A percentile compares a stretch with the other conserved stretches of the same genome.
Evolutionary conservation across 2,797 vertebrate species (phyloP).

Genomic region (Gambelia wislizenii): DNA sequence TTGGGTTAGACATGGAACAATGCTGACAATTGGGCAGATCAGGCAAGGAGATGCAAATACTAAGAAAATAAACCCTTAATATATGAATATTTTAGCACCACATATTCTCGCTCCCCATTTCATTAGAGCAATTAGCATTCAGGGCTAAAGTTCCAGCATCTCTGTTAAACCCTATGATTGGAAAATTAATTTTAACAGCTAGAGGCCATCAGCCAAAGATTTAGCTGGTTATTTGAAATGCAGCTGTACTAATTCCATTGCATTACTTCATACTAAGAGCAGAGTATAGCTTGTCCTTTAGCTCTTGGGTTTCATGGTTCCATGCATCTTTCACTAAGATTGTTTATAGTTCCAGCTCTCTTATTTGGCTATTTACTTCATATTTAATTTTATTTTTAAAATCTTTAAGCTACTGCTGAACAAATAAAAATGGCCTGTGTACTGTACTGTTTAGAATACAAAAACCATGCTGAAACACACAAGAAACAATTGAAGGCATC

Average conservation of each 20-base stretch:
- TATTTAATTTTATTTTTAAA: neutral
- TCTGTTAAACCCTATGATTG: neutral
- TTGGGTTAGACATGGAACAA: constrained; percentile 15
- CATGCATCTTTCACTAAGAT: neutral
- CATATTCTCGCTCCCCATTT: neutral
- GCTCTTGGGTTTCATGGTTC: neutral
- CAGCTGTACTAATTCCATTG: neutral
- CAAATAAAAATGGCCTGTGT: neutral
- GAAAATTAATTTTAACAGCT: neutral
- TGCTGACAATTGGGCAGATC: neutral
- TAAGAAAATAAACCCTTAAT: too few relatives aligned
- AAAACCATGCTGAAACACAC: too few relatives aligned
- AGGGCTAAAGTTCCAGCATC: neutral
- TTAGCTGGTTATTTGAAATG: neutral
- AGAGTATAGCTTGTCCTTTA: neutral
- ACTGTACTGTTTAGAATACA: too few relatives aligned
- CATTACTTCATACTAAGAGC: neutral
- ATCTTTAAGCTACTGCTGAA: neutral
- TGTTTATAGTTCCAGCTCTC: neutral
- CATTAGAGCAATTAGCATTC: neutral
- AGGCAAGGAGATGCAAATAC: neutral
- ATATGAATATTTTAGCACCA: neutral
- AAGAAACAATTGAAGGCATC: too few relatives aligned
- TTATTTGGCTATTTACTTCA: neutral
- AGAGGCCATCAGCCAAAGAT: neutral